Conservation (phyloP, 2,888 invertebrate genomes). For the Tenthredo amoena region DNA sequence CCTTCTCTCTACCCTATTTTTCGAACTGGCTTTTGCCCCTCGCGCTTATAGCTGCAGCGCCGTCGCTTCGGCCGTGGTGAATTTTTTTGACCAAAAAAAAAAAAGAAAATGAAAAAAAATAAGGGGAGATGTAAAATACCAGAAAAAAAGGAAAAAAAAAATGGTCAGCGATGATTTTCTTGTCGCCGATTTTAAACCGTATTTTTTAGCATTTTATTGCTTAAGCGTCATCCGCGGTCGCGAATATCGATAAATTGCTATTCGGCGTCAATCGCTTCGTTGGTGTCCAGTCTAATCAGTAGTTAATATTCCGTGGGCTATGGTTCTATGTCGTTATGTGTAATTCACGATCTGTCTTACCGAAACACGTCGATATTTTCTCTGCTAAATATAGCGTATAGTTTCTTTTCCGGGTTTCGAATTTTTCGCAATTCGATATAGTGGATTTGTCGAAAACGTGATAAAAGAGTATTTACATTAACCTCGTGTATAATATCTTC, state of each 20-base stretch:
- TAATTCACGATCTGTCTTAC: not conserved
- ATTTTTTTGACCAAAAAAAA: not conserved
- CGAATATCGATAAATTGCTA: slow-evolving; percentile 14
- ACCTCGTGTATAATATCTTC: too few relatives aligned
- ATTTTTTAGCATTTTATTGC: not conserved
- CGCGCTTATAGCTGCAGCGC: not conserved
- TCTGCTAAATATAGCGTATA: not conserved
- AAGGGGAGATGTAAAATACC: not conserved
- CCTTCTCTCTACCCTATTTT: not conserved
- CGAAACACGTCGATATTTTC: not conserved
- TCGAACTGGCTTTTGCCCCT: not conserved
- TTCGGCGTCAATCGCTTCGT: slow-evolving; percentile 27
- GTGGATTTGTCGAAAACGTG: too few relatives aligned
- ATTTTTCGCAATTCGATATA: not conserved
- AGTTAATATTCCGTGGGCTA: slow-evolving; percentile 11
- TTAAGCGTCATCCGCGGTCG: not conserved
- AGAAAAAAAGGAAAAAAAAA: not conserved
- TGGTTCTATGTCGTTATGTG: not conserved
- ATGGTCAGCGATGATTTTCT: not conserved
- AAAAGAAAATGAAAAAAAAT: not conserved
- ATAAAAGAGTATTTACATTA: too few relatives aligned
- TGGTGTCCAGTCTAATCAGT: slow-evolving; percentile 37
- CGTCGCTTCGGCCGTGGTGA: not conserved
- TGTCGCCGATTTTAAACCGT: not conserved
- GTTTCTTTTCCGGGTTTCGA: not conserved